phyloP scores from a whole-genome alignment of 2,113 vertebrate genomes.

The Sorex araneus region DNA sequence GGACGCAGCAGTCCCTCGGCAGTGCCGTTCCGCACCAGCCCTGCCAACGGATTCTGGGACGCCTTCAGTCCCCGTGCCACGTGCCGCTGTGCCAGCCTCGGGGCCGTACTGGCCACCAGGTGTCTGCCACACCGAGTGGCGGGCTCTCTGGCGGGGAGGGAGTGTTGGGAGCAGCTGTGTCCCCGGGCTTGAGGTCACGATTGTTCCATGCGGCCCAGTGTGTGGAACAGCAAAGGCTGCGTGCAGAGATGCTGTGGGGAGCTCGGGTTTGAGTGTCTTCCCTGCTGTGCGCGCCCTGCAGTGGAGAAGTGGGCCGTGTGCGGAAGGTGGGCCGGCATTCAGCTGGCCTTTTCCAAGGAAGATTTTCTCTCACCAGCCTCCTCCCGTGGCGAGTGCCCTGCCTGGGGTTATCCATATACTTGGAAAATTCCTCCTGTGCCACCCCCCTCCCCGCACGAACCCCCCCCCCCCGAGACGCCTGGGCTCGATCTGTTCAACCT shows the following conservation, averaged over 20 bases:
- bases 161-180: background rate
- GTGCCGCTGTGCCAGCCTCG: background rate
- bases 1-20: background rate
- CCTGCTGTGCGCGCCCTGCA: background rate
- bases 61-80: background rate
- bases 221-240: background rate
- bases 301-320: background rate
- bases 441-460: background rate
- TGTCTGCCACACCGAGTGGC: background rate
- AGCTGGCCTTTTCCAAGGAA: background rate
- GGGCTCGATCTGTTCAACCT: background rate
- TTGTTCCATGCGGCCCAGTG: background rate
- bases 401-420: fast-evolving
- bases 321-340: background rate
- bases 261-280: background rate
- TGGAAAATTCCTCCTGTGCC: background rate
- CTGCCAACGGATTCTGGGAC: background rate
- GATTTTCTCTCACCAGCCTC: background rate
- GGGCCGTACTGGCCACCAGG: background rate
- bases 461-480: background rate
- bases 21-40: background rate
- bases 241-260: background rate
- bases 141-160: background rate
- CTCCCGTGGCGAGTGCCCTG: background rate
- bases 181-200: background rate